Conservation (phyloP, 2,113 vertebrate genomes). For the Lamprologus callipterus region DNA sequence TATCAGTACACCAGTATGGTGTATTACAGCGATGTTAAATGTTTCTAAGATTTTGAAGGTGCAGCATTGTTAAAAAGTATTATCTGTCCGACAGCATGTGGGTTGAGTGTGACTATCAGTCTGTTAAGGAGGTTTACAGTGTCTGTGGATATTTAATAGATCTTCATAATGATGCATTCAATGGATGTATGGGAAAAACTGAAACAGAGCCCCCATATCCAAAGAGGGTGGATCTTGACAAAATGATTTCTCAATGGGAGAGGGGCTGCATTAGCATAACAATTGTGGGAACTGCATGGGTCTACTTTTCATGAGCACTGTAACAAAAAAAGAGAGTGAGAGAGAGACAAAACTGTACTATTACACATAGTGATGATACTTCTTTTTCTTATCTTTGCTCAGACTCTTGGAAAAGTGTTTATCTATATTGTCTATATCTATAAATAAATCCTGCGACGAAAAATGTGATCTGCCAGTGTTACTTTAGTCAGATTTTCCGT, state of each 20-base stretch:
- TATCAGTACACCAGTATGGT: neutral
- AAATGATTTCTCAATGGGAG: constrained; percentile 77
- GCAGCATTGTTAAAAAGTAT: neutral
- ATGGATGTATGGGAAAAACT: constrained; percentile 67
- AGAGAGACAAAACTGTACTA: constrained; percentile 3
- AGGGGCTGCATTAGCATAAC: constrained; percentile 74
- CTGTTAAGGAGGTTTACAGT: constrained; percentile 47
- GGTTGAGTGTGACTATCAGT: neutral
- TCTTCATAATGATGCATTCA: constrained; percentile 66
- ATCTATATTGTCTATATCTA: neutral
- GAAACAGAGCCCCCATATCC: constrained; percentile 55
- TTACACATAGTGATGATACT: neutral
- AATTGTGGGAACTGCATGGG: constrained; percentile 75
- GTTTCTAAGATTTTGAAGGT: neutral
- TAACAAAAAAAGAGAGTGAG: constrained; percentile 28
- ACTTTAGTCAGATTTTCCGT: neutral
- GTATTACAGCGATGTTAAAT: neutral
- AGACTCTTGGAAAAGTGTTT: neutral
- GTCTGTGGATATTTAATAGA: constrained; percentile 49
- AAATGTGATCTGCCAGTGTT: neutral
- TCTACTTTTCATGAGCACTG: constrained; percentile 65
- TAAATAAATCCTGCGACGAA: neutral
- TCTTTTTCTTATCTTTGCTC: neutral
- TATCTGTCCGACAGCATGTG: neutral
- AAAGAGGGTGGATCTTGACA: constrained; percentile 67